Conservation (phyloP, 1,140 invertebrate genomes). For the Drosophila guanche region DNA sequence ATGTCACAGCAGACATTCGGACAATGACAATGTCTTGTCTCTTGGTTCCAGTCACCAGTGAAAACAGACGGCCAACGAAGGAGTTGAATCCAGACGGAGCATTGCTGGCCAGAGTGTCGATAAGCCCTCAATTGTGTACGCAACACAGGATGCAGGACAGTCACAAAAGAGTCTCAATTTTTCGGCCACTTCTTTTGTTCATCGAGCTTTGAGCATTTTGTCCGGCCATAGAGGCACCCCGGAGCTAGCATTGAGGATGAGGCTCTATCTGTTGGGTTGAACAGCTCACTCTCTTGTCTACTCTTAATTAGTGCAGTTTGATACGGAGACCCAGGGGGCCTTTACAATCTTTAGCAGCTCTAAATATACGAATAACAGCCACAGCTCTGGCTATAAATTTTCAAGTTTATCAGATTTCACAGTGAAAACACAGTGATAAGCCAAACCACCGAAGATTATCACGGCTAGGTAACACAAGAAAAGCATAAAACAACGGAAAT, state of each 20-base stretch:
- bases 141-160: constrained; percentile 31
- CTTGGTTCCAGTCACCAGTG: neutral
- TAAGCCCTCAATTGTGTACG: constrained; percentile 52
- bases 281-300: neutral
- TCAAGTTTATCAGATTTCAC: constrained; percentile 47
- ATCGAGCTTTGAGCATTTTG: constrained; percentile 29
- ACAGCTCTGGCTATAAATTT: constrained; percentile 27
- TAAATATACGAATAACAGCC: constrained; percentile 22
- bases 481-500: no score
- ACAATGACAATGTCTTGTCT: neutral
- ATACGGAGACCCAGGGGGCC: constrained; percentile 21
- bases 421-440: constrained; percentile 45
- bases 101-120: constrained; percentile 42
- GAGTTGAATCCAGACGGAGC: constrained; percentile 4
- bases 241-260: constrained; percentile 4
- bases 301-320: constrained; percentile 39
- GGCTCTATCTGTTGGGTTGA: constrained; percentile 8
- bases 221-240: constrained; percentile 2
- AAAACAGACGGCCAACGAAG: constrained; percentile 8
- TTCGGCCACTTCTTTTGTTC: constrained; percentile 33
- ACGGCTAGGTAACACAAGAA: constrained; percentile 12
- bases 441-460: constrained; percentile 32
- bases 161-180: constrained; percentile 38
- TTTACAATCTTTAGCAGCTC: constrained; percentile 24
- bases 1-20: no score